Evolutionary conservation across 2,888 invertebrate genomes (phyloP).

Genomic region (Drosophila melanosoma): DNA sequence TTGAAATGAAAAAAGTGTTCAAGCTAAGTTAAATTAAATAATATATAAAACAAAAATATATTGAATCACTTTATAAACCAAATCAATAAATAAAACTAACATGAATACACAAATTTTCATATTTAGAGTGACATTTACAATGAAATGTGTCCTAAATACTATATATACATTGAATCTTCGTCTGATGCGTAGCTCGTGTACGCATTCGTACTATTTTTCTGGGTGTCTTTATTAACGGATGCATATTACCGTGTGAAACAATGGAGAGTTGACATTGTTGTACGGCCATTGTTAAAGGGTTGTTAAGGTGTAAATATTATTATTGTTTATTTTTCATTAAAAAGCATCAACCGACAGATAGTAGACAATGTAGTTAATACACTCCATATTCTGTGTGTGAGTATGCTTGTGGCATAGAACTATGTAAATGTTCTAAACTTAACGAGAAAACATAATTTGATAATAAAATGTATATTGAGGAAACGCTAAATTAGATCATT

Average conservation of each 20-base stretch:
- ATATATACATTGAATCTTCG: slow-evolving; percentile 54
- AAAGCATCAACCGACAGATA: slow-evolving; percentile 51
- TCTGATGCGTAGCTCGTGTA: slow-evolving; percentile 63
- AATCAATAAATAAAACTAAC: slow-evolving; percentile 69
- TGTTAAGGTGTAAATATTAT: slow-evolving; percentile 82
- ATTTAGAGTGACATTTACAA: slow-evolving; percentile 64
- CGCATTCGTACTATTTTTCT: slow-evolving; percentile 62
- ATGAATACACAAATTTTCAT: slow-evolving; percentile 67
- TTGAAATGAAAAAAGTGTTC: slow-evolving; percentile 15
- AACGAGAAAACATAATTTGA: slow-evolving; percentile 69
- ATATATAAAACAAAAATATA: slow-evolving; percentile 6
- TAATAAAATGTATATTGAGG: slow-evolving; percentile 62
- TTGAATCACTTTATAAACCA: slow-evolving; percentile 26
- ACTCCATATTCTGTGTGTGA: slow-evolving; percentile 2
- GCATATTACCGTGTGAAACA: slow-evolving; percentile 56
- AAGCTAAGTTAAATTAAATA: slow-evolving; percentile 14
- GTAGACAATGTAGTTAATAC: slow-evolving; percentile 39
- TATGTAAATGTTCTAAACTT: slow-evolving; percentile 68
- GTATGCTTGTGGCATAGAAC: slow-evolving; percentile 25
- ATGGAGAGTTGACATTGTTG: slow-evolving; percentile 15
- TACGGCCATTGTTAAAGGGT: slow-evolving; percentile 63
- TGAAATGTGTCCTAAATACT: slow-evolving; percentile 40
- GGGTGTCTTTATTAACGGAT: slow-evolving; percentile 72
- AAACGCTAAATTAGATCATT: slow-evolving; percentile 35
- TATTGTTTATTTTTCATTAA: slow-evolving; percentile 80